A percentile compares a stretch with the other conserved stretches of the same genome.
phyloP scores from a whole-genome alignment of 2,888 invertebrate genomes.

The Quadriops clusia region DNA sequence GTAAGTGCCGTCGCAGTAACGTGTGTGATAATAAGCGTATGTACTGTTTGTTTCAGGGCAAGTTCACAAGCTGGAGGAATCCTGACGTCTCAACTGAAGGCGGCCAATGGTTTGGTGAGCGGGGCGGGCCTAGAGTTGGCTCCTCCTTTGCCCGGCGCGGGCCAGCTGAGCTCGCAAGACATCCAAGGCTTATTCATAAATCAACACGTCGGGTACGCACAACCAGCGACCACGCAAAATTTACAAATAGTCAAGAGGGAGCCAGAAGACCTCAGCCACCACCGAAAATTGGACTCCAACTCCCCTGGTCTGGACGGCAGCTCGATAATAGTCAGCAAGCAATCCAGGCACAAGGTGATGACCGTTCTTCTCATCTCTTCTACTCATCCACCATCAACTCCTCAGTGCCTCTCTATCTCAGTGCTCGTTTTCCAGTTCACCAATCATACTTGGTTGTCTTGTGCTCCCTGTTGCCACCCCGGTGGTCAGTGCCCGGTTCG shows the following conservation, averaged over 20 bases:
- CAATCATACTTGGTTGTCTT: too few relatives aligned
- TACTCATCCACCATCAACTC: too few relatives aligned
- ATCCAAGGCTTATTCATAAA: conserved; percentile 43
- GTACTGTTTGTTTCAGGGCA: conserved; percentile 36
- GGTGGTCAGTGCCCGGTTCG: too few relatives aligned
- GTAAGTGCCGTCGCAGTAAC: too few relatives aligned
- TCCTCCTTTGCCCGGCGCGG: conserved; percentile 37
- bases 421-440: too few relatives aligned
- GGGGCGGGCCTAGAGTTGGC: conserved; percentile 49
- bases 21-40: too few relatives aligned
- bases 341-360: conserved; percentile 46
- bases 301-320: conserved; percentile 42
- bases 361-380: too few relatives aligned
- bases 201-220: conserved; percentile 50
- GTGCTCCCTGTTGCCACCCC: too few relatives aligned
- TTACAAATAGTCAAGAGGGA: conserved; percentile 66
- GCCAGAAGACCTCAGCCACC: conserved; percentile 66
- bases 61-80: conserved; percentile 39
- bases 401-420: too few relatives aligned
- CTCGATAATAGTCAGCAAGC: conserved; percentile 45
- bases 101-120: conserved; percentile 58
- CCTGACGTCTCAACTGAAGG: conserved; percentile 57
- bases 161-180: conserved; percentile 49
- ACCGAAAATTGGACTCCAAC: conserved; percentile 51
- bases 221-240: conserved; percentile 41